Conservation (phyloP, 2,888 invertebrate species). For the Rosalia funebris region DNA sequence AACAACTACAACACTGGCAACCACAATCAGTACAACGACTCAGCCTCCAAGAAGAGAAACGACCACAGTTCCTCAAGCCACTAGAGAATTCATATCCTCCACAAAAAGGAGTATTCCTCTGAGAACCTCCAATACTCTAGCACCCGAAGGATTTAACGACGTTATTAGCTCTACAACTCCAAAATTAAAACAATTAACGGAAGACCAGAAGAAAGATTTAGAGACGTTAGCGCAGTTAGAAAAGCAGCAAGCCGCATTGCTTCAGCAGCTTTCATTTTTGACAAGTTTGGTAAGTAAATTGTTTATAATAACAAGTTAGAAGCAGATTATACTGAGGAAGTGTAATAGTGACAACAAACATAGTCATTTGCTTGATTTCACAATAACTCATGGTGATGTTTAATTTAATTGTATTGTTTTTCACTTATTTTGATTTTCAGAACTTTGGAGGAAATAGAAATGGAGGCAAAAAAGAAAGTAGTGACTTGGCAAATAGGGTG, state of each 20-base stretch:
- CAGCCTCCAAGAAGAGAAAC: no score
- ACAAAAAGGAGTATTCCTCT: constrained; percentile 30
- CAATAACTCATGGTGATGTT: no score
- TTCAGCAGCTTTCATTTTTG: constrained; percentile 61
- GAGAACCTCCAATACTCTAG: constrained; percentile 28
- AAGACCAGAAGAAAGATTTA: constrained; percentile 60
- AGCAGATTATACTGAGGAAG: no score
- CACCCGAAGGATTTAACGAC: constrained; percentile 1
- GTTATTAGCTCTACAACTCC: constrained; percentile 35
- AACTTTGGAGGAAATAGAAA: constrained; percentile 36
- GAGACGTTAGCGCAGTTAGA: constrained; percentile 59
- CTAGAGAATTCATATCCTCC: constrained; percentile 10
- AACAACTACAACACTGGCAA: constrained; percentile 32
- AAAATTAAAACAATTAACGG: constrained; percentile 55
- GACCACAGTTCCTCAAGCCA: no score
- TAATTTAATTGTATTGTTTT: no score
- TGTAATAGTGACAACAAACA: no score
- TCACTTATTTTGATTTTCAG: constrained; percentile 27
- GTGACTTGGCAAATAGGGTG: constrained; percentile 53
- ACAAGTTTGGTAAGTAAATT: constrained; percentile 55
- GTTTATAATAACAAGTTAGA: no score
- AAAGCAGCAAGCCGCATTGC: constrained; percentile 59
- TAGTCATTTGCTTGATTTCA: no score
- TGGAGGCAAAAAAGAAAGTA: constrained; percentile 26
- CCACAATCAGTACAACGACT: no score